Evolutionary conservation across 2,888 invertebrate species (phyloP), one percentile per base, ranked within the genome.

Genomic region (Mesoligia furuncula): DNA sequence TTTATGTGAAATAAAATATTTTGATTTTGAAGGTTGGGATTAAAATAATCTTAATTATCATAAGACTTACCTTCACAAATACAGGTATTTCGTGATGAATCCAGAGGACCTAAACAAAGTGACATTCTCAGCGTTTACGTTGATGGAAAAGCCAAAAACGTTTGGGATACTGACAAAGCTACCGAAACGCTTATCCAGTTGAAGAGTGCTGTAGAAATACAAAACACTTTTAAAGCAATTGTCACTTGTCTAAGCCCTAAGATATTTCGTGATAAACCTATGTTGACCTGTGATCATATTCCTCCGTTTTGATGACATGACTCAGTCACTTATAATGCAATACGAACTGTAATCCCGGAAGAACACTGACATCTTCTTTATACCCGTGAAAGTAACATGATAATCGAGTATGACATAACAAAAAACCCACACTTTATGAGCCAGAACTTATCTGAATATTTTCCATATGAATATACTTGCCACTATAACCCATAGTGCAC

Each of bases 391-490:
- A 48, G 57, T 69, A 64, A 77, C 64, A 51, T 24, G 67, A 59
- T 77, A 83, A 77, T 77, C 77, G 64, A 64, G 77, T 36, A 9
- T 42, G 66, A 75, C 51, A 59, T 66, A 54, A 79, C 68, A 68
- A 77, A 65, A 80, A 80, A 59, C 31, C 39, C 39, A 42, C 70
- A 61, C 45, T 69, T 59, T 61, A 64, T 54, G 67, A 17, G 24
- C 61, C 65, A 70, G 62, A 80, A 86, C 62, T 81, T 87, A 86
- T 87, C 88, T 79, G 71, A 86, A 86, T 84, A 84, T 84, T 87
- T 86, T 80, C 82, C 81, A 80, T 83, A 79, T 69, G 73, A 77
- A 75, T 75, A 59, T 77, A 75, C 74, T 68, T 61, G 62, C 45
- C 79, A 79, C 84, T 86, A 82, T 68, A 73, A 48, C 42, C 66